Conservation (phyloP, 2,797 vertebrate genomes). For the Phrynocephalus vlangalii region DNA sequence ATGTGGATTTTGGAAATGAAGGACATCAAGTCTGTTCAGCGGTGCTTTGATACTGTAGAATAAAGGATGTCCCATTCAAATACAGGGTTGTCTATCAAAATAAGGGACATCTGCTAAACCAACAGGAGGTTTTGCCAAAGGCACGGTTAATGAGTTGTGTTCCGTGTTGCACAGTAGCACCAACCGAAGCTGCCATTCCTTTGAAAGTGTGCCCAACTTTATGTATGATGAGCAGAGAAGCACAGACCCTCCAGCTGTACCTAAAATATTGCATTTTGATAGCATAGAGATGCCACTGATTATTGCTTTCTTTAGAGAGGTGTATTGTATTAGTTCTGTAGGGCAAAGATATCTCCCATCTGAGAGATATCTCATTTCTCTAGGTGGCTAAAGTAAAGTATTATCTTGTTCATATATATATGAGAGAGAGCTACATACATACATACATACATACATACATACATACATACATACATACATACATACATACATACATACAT, state of each 20-base stretch:
- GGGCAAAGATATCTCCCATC: neutral
- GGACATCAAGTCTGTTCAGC: neutral
- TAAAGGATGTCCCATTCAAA: slow-evolving; percentile 13
- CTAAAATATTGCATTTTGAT: neutral
- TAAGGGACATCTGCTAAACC: slow-evolving; percentile 24
- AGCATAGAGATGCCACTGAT: neutral
- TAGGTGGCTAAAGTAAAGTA: too few species aligned
- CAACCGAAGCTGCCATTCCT: neutral
- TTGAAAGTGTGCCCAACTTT: slow-evolving; percentile 3
- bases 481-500: too few species aligned
- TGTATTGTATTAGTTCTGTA: neutral
- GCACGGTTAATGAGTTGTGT: slow-evolving; percentile 22
- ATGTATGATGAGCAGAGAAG: neutral
- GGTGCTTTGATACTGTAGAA: slow-evolving; percentile 29
- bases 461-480: too few species aligned
- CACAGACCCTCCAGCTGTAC: neutral
- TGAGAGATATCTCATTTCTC: too few species aligned
- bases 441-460: too few species aligned
- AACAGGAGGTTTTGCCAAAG: slow-evolving; percentile 22
- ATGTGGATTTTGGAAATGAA: neutral
- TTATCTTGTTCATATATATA: too few species aligned
- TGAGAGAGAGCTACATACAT: too few species aligned
- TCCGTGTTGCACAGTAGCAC: neutral
- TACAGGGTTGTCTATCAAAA: slow-evolving; percentile 7
- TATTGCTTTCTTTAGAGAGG: neutral